These are phyloP conservation scores for Rhipidura dahli DNA, from an alignment of 2,113 vertebrate genomes.

Conservation along the genomic window DNA sequence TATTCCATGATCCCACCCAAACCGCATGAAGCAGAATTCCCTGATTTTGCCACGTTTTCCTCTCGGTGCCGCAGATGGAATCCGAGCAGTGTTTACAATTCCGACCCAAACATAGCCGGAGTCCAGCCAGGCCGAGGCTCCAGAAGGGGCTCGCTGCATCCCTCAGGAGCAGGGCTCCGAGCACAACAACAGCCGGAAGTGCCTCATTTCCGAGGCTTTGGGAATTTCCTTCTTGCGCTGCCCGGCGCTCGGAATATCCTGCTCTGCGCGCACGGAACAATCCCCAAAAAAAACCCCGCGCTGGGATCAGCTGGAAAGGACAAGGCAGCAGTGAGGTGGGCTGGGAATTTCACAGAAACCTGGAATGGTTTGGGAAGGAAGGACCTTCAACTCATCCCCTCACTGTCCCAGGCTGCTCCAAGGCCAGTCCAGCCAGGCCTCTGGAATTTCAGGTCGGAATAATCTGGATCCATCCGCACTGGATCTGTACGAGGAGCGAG, in stretches of 20 bases:
- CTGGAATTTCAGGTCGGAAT: rapidly evolving
- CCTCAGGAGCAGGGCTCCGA: conserved; percentile 62
- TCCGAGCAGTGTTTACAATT: conserved; percentile 58
- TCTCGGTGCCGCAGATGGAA: neutral
- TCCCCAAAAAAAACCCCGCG: neutral
- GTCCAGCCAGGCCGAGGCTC: conserved; percentile 70
- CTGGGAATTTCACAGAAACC: rapidly evolving
- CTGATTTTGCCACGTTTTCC: no score
- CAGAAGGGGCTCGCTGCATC: conserved; percentile 43
- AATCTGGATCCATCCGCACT: rapidly evolving
- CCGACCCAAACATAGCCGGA: conserved; percentile 64
- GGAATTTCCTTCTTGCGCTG: conserved; percentile 81
- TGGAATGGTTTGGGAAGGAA: neutral
- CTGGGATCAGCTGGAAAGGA: neutral
- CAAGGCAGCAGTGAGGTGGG: rapidly evolving
- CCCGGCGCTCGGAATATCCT: conserved; percentile 73
- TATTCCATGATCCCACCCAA: neutral
- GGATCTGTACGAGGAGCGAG: neutral
- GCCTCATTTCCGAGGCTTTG: conserved; percentile 77
- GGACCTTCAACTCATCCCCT: neutral
- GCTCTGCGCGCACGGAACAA: conserved; percentile 54
- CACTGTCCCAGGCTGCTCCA: neutral
- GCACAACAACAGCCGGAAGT: conserved; percentile 79
- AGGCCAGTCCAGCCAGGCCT: neutral
- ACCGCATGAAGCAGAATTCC: neutral